Base-by-base conservation (phyloP, 92 coral and sea anemone genomes). In the Blastomussa wellsi region DNA sequence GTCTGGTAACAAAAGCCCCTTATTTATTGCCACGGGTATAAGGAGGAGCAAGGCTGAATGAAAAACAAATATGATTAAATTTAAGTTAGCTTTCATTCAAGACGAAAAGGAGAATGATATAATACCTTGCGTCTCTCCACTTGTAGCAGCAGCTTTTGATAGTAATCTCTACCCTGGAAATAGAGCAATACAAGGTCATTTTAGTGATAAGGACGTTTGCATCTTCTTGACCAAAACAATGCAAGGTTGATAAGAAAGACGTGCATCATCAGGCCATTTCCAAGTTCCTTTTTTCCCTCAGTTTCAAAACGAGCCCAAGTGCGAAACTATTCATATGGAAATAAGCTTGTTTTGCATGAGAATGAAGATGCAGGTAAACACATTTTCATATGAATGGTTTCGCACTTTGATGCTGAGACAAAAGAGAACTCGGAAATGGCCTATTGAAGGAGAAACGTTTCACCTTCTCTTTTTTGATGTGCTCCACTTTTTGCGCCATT, bases 81-180 rank as follows among this genome's bases (percentile, higher is more conserved):
- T 28, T 0, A 26, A 62, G 9, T 62, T 14, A 28, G 35, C 33
- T 62, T 62, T 9, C 0, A 8, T 62, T 28, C 4, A 62, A 62
- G 17, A n/a, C 9, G 7, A 29, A 60, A 8, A 60, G 35, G 1
- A 0, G 6, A 24, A 62, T 26, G 17, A 11, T 24, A 62, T 12
- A 3, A 0, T 84, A 84, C 88, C 82, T 64, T 62, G 42, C 88
- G 88, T 41, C 72, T 84, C 51, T 49, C 77, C 32, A 77, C 88
- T 77, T 77, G 88, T 28, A 26, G 20, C 35, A 76, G 76, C 2
- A 84, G 82, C 70, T 77, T 84, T 74, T 67, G 76, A 60, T 84
- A 84, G 66, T 84, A 84, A 77, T 77, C 88, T 76, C 60, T 77
- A 0, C 88, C 88, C 88, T 84, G 73, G 74, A 48, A 47, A 37